Base-by-base conservation (phyloP, 1,140 invertebrate species). In the Atopsyche davidsoni region DNA sequence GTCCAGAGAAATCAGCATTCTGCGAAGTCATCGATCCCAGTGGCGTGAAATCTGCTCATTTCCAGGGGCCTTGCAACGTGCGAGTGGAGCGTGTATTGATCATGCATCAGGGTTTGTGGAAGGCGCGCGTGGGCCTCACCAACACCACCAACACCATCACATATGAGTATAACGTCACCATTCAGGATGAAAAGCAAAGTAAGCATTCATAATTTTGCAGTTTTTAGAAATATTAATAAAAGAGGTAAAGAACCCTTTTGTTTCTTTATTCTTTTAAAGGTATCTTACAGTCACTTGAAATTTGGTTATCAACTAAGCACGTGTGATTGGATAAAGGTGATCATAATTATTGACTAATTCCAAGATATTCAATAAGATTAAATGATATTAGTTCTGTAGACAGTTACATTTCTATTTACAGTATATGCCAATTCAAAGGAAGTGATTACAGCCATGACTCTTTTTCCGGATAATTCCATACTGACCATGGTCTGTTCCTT, bases 401-500 rank as follows among this genome's bases (percentile, higher is more conserved):
- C 24, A n/a, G n/a, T n/a, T n/a, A n/a, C n/a, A n/a, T n/a, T n/a
- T n/a, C n/a, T n/a, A n/a, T n/a, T n/a, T n/a, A n/a, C n/a, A n/a
- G n/a, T n/a, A n/a, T n/a, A n/a, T n/a, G n/a, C n/a, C n/a, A n/a
- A n/a, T n/a, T n/a, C n/a, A n/a, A n/a, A n/a, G n/a, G n/a, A n/a
- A n/a, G n/a, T n/a, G n/a, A n/a, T n/a, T n/a, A n/a, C n/a, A n/a
- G n/a, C n/a, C n/a, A n/a, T n/a, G n/a, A n/a, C n/a, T n/a, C n/a
- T n/a, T n/a, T n/a, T n/a, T n/a, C n/a, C n/a, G n/a, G n/a, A n/a
- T n/a, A n/a, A n/a, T n/a, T n/a, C n/a, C n/a, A n/a, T n/a, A n/a
- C n/a, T n/a, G n/a, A n/a, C n/a, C n/a, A 51, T 51, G 17, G 41
- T 24, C 35, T 52, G 50, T 40, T 47, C 31, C 17, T 18, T 48